Conservation (phyloP, 2,797 vertebrate species). For the Danio choprae region DNA sequence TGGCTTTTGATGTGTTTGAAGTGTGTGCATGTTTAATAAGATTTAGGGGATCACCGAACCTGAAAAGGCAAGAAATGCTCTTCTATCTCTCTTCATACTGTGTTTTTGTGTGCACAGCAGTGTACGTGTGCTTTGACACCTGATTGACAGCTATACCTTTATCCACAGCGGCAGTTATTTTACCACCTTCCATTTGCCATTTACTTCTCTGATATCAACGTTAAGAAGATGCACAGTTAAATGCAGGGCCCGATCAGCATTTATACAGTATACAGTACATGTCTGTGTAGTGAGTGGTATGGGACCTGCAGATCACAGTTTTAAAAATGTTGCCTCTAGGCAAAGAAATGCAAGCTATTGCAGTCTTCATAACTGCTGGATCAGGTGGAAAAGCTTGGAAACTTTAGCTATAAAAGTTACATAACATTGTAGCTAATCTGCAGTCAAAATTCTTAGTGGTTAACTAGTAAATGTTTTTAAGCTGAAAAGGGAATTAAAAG, state of each 20-base stretch:
- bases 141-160: background rate
- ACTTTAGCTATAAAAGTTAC: background rate
- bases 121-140: background rate
- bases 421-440: too few species aligned
- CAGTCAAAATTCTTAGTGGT: too few species aligned
- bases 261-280: background rate
- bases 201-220: background rate
- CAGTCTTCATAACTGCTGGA: background rate
- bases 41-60: background rate
- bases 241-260: background rate
- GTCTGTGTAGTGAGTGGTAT: background rate
- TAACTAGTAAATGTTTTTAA: too few species aligned
- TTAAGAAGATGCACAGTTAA: background rate
- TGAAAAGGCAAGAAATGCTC: background rate
- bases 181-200: background rate
- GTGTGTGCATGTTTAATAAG: slow-evolving; percentile 5
- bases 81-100: background rate
- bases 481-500: too few species aligned
- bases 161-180: background rate
- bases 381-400: background rate
- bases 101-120: background rate
- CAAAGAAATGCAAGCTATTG: slow-evolving; percentile 1
- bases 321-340: slow-evolving; percentile 1
- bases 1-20: slow-evolving; percentile 14
- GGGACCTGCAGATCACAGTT: background rate